Evolutionary conservation across 2,888 invertebrate species (phyloP).

Genomic region (Drosophila algonquin): DNA sequence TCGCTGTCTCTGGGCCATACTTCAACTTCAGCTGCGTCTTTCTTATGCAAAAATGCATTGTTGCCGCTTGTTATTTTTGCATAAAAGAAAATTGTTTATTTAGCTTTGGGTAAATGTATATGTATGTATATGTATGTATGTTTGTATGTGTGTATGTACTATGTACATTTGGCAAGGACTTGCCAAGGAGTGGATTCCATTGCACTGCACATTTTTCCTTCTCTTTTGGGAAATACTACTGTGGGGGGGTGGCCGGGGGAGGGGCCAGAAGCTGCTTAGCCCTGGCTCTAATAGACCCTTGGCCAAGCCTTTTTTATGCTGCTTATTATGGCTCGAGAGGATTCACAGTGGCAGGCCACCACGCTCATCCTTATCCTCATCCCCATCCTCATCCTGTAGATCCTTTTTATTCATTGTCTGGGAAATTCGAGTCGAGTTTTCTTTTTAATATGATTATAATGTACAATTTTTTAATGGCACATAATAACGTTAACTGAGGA

Average conservation of each 20-base stretch:
- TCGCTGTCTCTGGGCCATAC: constrained; percentile 50
- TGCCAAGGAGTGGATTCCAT: constrained; percentile 19
- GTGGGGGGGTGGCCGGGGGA: no score
- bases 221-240: background rate
- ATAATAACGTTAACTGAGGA: constrained; percentile 73
- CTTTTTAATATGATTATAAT: constrained; percentile 25
- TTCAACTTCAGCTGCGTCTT: constrained; percentile 57
- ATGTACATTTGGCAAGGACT: constrained; percentile 43
- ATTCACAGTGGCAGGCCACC: constrained; percentile 14
- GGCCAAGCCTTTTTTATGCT: constrained; percentile 64
- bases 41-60: constrained; percentile 71
- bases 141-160: background rate
- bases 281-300: constrained; percentile 62
- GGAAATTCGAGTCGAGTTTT: constrained; percentile 43
- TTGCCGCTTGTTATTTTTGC: constrained; percentile 73
- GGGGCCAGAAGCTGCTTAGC: constrained; percentile 39
- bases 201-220: background rate
- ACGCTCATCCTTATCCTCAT: background rate
- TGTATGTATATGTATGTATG: background rate
- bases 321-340: constrained; percentile 66
- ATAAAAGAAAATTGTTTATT: constrained; percentile 79
- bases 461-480: constrained; percentile 57
- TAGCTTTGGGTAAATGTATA: constrained; percentile 44
- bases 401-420: constrained; percentile 56
- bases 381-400: no score